Evolutionary conservation across 2,113 vertebrate species (phyloP).

Genomic region (Athene cunicularia): DNA sequence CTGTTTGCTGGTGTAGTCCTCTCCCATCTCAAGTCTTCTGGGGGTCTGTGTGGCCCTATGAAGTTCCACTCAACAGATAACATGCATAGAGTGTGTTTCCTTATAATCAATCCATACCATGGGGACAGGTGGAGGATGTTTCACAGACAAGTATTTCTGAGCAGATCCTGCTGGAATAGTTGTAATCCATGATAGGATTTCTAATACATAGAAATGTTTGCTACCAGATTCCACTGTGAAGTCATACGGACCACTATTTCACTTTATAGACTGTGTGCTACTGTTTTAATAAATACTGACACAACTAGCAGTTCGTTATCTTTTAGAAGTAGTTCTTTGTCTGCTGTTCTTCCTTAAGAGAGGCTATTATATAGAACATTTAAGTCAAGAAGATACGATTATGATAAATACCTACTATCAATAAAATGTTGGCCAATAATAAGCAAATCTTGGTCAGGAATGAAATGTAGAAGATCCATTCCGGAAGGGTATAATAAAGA

Average conservation of each 20-base stretch:
- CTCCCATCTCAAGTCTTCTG: not conserved
- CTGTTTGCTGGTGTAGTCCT: not conserved
- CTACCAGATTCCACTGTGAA: not conserved
- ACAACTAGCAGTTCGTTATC: not conserved
- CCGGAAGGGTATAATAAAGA: not conserved
- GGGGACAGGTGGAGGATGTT: not conserved
- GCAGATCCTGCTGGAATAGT: not conserved
- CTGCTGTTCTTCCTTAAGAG: not conserved
- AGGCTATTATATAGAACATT: not conserved
- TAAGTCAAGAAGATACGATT: not conserved
- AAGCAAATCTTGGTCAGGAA: not conserved
- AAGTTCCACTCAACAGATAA: not conserved
- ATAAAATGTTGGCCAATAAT: not conserved
- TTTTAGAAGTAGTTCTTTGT: not conserved
- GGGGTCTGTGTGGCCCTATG: not conserved
- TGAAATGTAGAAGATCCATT: not conserved
- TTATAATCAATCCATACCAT: fast-evolving
- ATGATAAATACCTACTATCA: not conserved
- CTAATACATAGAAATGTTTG: not conserved
- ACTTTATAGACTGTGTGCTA: not conserved
- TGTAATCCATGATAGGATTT: not conserved
- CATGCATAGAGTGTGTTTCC: not conserved
- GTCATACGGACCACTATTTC: not conserved
- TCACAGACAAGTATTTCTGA: not conserved
- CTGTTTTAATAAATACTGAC: not conserved